Evolutionary conservation across 2,113 vertebrate species (phyloP).

Genomic region (Saguinus midas): DNA sequence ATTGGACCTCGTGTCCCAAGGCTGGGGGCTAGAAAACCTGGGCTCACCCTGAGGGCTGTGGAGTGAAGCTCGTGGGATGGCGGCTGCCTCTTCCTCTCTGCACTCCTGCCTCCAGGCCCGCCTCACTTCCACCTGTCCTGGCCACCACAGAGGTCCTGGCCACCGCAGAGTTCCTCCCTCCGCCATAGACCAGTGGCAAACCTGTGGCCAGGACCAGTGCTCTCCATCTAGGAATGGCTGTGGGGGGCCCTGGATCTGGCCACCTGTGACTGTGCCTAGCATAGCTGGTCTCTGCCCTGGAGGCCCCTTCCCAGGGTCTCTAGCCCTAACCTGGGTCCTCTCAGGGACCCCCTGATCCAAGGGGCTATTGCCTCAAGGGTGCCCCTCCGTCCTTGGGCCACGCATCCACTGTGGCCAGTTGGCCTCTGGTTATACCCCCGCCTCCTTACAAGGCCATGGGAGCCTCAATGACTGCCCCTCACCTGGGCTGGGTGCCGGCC

Average conservation of each 20-base stretch:
- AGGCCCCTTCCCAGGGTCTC: background rate
- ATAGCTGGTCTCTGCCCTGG: background rate
- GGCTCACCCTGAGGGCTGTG: background rate
- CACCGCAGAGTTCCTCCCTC: no score
- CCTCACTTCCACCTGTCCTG: no score
- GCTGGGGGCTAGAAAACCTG: no score
- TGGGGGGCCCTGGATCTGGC: no score
- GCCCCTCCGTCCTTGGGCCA: background rate
- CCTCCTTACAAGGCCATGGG: background rate
- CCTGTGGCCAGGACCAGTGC: no score
- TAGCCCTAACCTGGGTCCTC: background rate
- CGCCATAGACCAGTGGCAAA: background rate
- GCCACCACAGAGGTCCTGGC: background rate
- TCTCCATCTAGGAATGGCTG: background rate
- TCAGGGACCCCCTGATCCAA: background rate
- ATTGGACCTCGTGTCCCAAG: accelerated
- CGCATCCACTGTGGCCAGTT: background rate
- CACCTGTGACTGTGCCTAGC: no score
- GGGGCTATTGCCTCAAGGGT: background rate
- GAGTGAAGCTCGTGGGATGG: accelerated
- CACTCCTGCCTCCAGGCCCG: no score
- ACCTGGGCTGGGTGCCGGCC: background rate
- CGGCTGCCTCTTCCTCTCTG: background rate
- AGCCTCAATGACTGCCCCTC: accelerated
- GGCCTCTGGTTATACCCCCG: no score